These are phyloP conservation scores for Syrphus vitripennis DNA, from an alignment of 2,888 invertebrate genomes.

Conservation along the genomic window DNA sequence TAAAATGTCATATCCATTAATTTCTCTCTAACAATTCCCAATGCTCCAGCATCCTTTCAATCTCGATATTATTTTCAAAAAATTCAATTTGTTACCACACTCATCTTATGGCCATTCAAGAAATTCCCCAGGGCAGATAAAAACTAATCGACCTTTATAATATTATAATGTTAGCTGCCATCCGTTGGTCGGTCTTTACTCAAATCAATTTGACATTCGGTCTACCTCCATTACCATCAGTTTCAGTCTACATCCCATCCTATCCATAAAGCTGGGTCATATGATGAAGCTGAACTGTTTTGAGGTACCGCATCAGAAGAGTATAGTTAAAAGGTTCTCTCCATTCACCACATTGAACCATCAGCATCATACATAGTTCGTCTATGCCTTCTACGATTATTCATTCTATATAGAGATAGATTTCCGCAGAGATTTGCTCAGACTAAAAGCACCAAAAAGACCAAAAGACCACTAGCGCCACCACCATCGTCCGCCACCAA, in stretches of 20 bases:
- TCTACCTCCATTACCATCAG: neutral
- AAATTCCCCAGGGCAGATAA: neutral
- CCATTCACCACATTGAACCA: neutral
- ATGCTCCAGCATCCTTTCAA: neutral
- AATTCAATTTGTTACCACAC: constrained; percentile 45
- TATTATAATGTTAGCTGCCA: neutral
- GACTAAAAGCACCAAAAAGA: constrained; percentile 8
- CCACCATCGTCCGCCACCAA: neutral
- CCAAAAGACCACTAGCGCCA: neutral
- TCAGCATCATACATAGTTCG: neutral
- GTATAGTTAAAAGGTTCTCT: constrained; percentile 11
- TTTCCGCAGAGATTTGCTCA: constrained; percentile 50
- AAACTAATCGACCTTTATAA: neutral
- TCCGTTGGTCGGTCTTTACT: neutral
- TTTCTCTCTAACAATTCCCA: neutral
- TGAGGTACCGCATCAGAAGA: neutral
- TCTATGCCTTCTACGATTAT: too few species aligned
- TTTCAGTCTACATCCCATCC: neutral
- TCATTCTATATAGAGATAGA: constrained; percentile 47
- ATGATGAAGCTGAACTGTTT: neutral
- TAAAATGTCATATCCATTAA: neutral
- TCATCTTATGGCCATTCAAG: constrained; percentile 4
- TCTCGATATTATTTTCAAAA: constrained; percentile 6
- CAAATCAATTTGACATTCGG: constrained; percentile 47
- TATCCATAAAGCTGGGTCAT: neutral